Conservation (phyloP, 2,113 vertebrate species). For the Bettongia penicillata region DNA sequence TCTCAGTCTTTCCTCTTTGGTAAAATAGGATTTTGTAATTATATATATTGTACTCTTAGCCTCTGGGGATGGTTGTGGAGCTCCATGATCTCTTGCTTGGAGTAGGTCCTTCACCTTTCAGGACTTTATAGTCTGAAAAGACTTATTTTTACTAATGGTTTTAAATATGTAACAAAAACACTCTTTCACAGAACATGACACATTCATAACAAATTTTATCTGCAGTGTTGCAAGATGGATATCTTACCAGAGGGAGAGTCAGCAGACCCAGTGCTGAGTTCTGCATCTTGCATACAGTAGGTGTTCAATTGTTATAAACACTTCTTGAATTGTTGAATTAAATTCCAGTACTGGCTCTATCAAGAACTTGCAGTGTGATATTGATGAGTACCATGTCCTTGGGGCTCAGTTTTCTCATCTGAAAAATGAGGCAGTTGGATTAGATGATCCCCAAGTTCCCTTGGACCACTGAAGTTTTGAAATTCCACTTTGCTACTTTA, state of each 20-base stretch:
- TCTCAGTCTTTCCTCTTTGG: neutral
- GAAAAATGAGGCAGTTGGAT: neutral
- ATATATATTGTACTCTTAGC: neutral
- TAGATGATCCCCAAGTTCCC: neutral
- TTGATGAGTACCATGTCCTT: neutral
- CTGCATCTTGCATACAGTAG: neutral
- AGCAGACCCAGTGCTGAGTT: neutral
- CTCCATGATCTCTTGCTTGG: neutral
- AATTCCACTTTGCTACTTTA: neutral
- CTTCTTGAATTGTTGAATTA: neutral
- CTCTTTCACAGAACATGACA: neutral
- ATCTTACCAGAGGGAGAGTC: neutral
- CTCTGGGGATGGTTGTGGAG: neutral
- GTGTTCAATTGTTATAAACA: neutral
- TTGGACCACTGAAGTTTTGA: neutral
- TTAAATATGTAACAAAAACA: neutral
- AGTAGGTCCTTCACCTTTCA: neutral
- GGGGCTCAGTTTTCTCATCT: neutral
- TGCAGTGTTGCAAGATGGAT: neutral
- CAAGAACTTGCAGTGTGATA: neutral
- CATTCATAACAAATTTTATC: neutral
- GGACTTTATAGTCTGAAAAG: neutral
- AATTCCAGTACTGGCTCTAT: neutral
- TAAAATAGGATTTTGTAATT: neutral
- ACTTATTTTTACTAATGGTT: neutral